Conservation (phyloP, 1,140 invertebrate species). For the Halotydeus destructor region DNA sequence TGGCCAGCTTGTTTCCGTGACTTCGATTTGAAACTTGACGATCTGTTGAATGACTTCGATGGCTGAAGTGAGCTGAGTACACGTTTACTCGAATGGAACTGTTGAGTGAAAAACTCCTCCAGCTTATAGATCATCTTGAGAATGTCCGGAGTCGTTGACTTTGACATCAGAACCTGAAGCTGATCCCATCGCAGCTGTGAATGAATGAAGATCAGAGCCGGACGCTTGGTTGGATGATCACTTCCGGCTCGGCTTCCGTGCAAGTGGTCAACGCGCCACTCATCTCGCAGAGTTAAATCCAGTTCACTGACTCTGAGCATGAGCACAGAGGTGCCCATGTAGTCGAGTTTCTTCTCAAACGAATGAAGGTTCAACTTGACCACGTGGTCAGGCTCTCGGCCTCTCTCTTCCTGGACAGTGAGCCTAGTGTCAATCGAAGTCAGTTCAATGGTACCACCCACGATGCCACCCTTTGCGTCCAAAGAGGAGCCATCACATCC, state of each 20-base stretch:
- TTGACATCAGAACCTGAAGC: conserved; percentile 81
- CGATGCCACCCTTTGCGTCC: conserved; percentile 85
- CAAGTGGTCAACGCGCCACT: conserved; percentile 43
- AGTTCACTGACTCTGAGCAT: conserved; percentile 70
- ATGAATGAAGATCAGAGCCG: conserved; percentile 76
- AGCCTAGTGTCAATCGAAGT: conserved; percentile 72
- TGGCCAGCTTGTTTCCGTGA: background rate
- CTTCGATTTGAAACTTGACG: background rate
- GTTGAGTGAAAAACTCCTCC: conserved; percentile 88
- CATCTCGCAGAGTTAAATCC: conserved; percentile 49
- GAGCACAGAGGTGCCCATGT: conserved; percentile 69
- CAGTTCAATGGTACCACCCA: conserved; percentile 77
- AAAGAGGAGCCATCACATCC: conserved; percentile 69
- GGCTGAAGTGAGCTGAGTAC: conserved; percentile 57
- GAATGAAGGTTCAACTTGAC: conserved; percentile 61
- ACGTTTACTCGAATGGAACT: conserved; percentile 75
- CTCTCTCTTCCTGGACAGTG: conserved; percentile 67
- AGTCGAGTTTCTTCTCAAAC: conserved; percentile 70
- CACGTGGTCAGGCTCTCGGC: conserved; percentile 66
- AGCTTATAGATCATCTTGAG: conserved; percentile 88
- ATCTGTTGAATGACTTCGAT: conserved; percentile 30
- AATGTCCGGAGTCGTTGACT: conserved; percentile 84
- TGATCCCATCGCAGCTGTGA: conserved; percentile 84
- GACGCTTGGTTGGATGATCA: conserved; percentile 28
- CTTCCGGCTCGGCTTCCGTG: conserved; percentile 15